These are phyloP conservation scores for Chironomus riparius DNA, from an alignment of 2,888 invertebrate genomes.

Conservation along the genomic window DNA sequence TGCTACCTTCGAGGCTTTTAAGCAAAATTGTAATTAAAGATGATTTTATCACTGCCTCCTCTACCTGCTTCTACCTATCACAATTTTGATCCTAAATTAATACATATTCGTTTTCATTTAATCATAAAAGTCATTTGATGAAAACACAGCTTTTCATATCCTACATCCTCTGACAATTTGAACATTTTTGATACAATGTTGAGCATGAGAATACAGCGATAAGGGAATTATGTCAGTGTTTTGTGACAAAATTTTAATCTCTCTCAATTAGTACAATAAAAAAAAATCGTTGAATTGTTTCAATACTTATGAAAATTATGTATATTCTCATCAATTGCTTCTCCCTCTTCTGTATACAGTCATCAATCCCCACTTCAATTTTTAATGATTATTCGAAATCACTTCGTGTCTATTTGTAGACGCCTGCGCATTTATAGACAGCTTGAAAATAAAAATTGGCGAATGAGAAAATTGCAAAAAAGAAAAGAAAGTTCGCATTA, in stretches of 20 bases:
- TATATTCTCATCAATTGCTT: not conserved
- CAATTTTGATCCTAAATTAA: no score
- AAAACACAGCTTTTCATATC: no score
- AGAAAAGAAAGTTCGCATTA: not conserved
- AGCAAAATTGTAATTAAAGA: no score
- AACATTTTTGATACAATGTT: no score
- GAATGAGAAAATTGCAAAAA: not conserved
- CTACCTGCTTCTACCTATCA: no score
- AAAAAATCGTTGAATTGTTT: not conserved
- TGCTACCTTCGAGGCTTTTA: no score
- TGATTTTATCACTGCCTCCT: no score
- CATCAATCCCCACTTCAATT: not conserved
- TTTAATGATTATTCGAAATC: not conserved
- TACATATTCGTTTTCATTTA: no score
- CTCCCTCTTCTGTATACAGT: not conserved
- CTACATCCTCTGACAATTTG: no score
- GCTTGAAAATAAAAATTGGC: not conserved
- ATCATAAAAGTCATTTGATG: no score
- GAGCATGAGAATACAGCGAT: not conserved
- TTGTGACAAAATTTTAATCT: not conserved
- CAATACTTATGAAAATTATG: not conserved
- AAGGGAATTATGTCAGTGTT: not conserved
- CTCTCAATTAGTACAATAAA: not conserved
- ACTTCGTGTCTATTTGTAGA: not conserved
- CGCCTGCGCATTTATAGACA: not conserved